Base-by-base conservation (phyloP, 2,888 invertebrate species). In the Glaucopsyche alexis region DNA sequence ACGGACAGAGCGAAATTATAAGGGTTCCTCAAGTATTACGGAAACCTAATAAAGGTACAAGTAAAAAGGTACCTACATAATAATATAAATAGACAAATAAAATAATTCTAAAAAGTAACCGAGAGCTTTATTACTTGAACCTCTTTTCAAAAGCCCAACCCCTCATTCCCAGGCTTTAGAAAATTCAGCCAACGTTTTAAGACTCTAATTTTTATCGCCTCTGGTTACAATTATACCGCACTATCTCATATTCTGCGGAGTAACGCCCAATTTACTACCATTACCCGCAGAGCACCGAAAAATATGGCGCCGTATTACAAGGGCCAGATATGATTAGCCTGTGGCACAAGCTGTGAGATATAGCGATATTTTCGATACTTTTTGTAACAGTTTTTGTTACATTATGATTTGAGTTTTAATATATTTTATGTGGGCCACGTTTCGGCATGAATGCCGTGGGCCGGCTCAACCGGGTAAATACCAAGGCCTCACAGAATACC, bases 281-380 rank as follows among this genome's bases (percentile, higher is more conserved):
- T 85, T 85, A 84, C 83, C 86, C 85, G 81, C 87, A 87, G 88
- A 87, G 89, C 87, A 87, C 81, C 85, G 87, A 90, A 89, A 91
- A 91, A 91, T 90, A 91, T 89, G 91, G 88, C 84, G 83, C 83
- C 85, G 87, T 90, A 87, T 90, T 89, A 89, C 87, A 89, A 86
- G 84, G 85, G 88, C 86, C 82, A 83, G 81, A 77, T 82, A 81
- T 82, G 84, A 85, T 83, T 81, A 80, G 76, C 16, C 19, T 29
- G 74, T 78, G 84, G 85, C 76, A 71, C 76, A 82, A 83, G 78
- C 74, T 2, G 81, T 14, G 74, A 76, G 80, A 72, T 67, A 52
- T 29, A 76, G 77, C 78, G 77, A n/a, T 52, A 66, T 49, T 52
- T n/a, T n/a, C n/a, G n/a, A n/a, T n/a, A n/a, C n/a, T n/a, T n/a